These are phyloP conservation scores for Loripinus fragilis DNA, from an alignment of 2,888 invertebrate species.

Conservation along the genomic window DNA sequence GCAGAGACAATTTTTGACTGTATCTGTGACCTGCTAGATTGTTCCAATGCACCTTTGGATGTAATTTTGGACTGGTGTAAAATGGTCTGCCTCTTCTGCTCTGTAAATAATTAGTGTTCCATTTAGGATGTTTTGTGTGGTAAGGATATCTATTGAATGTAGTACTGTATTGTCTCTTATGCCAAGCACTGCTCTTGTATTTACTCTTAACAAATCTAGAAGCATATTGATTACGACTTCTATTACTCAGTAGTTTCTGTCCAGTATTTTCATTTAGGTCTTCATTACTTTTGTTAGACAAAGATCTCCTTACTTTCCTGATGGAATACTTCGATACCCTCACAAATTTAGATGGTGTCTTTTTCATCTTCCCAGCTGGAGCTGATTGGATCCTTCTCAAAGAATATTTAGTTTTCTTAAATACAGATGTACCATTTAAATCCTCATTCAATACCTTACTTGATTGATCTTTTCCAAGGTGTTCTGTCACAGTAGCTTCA, in stretches of 20 bases:
- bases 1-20: not conserved
- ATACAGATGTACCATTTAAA: not conserved
- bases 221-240: not conserved
- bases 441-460: not conserved
- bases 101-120: not conserved
- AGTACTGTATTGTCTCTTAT: no score
- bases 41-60: not conserved
- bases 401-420: constrained; percentile 35
- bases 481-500: not conserved
- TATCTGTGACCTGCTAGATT: not conserved
- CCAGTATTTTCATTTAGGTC: not conserved
- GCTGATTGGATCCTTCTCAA: constrained; percentile 19
- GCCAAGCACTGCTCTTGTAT: constrained; percentile 17
- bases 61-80: not conserved
- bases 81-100: not conserved
- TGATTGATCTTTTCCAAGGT: not conserved
- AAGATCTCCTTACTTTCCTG: constrained; percentile 36
- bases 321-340: constrained; percentile 41
- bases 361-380: not conserved
- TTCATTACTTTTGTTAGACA: constrained; percentile 32
- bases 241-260: not conserved
- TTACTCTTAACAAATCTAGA: constrained; percentile 27
- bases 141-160: not conserved
- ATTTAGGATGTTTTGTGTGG: not conserved
- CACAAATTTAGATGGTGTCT: constrained; percentile 31